phyloP scores from a whole-genome alignment of 2,888 invertebrate genomes.

The Aporophyla nigra region DNA sequence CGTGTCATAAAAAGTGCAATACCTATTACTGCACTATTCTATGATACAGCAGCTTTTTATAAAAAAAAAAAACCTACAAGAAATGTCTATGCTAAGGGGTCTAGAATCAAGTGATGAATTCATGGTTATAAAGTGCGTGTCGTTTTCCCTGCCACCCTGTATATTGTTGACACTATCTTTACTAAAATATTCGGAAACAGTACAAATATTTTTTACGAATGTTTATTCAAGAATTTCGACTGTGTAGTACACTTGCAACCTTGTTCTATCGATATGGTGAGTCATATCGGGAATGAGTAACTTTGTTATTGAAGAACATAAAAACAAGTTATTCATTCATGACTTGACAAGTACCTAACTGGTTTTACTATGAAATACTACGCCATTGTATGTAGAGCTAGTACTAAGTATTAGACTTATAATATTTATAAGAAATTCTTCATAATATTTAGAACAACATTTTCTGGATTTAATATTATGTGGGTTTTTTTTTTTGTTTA shows the following conservation, averaged over 20 bases:
- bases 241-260: slow-evolving; percentile 23
- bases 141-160: too few relatives aligned
- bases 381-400: slow-evolving; percentile 6
- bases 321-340: slow-evolving; percentile 67
- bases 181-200: slow-evolving; percentile 7
- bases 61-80: too few relatives aligned
- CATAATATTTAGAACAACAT: neutral
- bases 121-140: too few relatives aligned
- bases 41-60: too few relatives aligned
- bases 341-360: slow-evolving; percentile 33
- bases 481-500: too few relatives aligned
- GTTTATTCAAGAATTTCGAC: slow-evolving; percentile 23
- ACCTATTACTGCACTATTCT: too few relatives aligned
- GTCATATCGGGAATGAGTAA: slow-evolving; percentile 56
- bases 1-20: too few relatives aligned
- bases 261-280: slow-evolving; percentile 50
- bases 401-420: neutral
- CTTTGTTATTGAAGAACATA: slow-evolving; percentile 38
- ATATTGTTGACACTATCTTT: neutral
- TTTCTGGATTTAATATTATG: too few relatives aligned
- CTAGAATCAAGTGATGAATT: too few relatives aligned
- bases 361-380: slow-evolving; percentile 49
- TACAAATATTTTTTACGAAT: slow-evolving; percentile 1
- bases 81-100: too few relatives aligned
- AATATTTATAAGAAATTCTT: neutral